phyloP scores from a whole-genome alignment of 2,113 vertebrate genomes.

The Gnathonemus echidnorhynchus region DNA sequence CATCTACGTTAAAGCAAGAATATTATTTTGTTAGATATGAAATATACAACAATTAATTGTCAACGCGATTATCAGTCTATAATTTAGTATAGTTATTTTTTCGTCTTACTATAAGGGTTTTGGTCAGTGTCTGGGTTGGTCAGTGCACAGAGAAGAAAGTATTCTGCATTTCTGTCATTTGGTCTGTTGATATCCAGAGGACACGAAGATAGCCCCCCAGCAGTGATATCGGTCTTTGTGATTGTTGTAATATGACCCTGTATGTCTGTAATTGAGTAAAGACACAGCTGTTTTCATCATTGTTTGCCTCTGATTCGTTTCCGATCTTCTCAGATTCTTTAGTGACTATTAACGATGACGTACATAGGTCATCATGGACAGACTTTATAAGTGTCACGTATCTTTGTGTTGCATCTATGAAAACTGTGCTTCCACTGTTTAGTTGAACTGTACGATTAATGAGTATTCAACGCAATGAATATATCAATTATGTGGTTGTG shows the following conservation, averaged over 20 bases:
- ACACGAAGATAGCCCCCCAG: neutral
- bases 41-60: neutral
- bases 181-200: neutral
- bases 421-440: slow-evolving; percentile 40
- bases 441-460: slow-evolving; percentile 24
- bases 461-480: slow-evolving; percentile 22
- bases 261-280: neutral
- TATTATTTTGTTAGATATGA: neutral
- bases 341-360: slow-evolving; percentile 9
- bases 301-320: neutral
- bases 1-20: neutral
- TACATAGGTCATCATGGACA: slow-evolving; percentile 16
- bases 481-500: slow-evolving; percentile 29
- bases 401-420: slow-evolving; percentile 42
- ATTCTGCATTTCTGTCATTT: slow-evolving; percentile 14
- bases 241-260: slow-evolving; percentile 14
- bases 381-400: slow-evolving; percentile 27
- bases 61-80: neutral
- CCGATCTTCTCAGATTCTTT: neutral
- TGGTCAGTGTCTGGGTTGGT: neutral
- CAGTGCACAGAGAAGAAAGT: neutral
- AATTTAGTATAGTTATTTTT: neutral
- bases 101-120: neutral
- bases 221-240: slow-evolving; percentile 17
- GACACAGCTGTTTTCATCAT: neutral